phyloP scores from a whole-genome alignment of 2,113 vertebrate genomes.

The Mellivora capensis region DNA sequence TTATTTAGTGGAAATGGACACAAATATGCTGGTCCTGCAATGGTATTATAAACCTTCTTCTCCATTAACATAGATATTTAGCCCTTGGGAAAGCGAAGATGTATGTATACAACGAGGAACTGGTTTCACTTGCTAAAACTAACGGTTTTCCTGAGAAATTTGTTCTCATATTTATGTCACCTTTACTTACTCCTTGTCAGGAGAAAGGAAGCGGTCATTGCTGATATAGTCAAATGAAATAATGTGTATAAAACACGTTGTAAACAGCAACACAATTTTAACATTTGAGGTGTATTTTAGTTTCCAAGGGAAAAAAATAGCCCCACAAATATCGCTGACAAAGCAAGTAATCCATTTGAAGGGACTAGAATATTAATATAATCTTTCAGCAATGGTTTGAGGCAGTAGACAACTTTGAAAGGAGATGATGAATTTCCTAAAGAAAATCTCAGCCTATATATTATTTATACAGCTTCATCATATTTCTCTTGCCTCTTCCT shows the following conservation, averaged over 20 bases:
- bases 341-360: slow-evolving; percentile 50
- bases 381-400: slow-evolving; percentile 54
- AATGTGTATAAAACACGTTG: background rate
- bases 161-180: background rate
- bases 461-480: slow-evolving; percentile 63
- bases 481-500: slow-evolving; percentile 41
- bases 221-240: background rate
- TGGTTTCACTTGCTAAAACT: background rate
- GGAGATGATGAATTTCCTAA: slow-evolving; percentile 58
- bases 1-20: background rate
- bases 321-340: slow-evolving; percentile 14
- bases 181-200: background rate
- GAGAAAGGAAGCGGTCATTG: background rate
- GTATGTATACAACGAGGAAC: background rate
- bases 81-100: background rate
- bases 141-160: background rate
- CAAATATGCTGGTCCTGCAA: background rate
- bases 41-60: background rate
- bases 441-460: slow-evolving; percentile 59
- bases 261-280: background rate
- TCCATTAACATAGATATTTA: background rate
- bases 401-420: slow-evolving; percentile 49
- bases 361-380: slow-evolving; percentile 39
- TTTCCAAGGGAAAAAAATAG: background rate
- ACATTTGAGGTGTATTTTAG: background rate